Evolutionary conservation across 37 sponge, comb jelly and placozoan species (phyloP), one percentile per base, ranked within the genome.

Genomic region (Eunapius fragilis): DNA sequence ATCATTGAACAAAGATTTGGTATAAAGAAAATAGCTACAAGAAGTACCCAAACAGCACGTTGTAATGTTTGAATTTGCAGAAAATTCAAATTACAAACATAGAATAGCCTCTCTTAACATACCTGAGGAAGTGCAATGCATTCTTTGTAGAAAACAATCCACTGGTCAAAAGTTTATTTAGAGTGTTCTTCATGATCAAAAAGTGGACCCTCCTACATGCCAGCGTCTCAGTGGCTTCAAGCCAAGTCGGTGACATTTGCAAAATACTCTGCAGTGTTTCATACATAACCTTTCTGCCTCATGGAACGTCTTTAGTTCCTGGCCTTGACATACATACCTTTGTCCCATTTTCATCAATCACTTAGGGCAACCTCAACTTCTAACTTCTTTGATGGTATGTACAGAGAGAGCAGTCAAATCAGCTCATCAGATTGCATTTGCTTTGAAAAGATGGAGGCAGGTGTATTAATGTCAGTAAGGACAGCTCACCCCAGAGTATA

Each of bases 401-500:
- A 78, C 79, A 12, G 67, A 67, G 25, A 89, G 75, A 36, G 90
- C 79, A 28, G 31, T 68, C 50, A 79, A 27, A 32, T 78, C 26
- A 89, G n/a, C 38, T 84, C 85, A 28, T 84, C 85, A 4, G 2
- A 24, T 67, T 89, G 90, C 85, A 89, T 89, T 35, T 32, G 75
- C 49, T 91, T 87, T 31, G 84, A 91, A 47, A 87, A 87, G 2
- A 86, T 75, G 23, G 71, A 71, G 75, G 83, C 83, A 9, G 88
- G 88, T 28, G 36, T 67, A 26, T 79, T 74, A 37, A 90, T 23
- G 32, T 86, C 86, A 22, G 85, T 79, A 70, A 92, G 85, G 7
- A 90, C n/a, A 22, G 91, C 93, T 85, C 93, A 92, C 24, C 93
- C 93, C 68, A 92, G 24, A 26, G 88, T 78, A 37, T 85, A 92